Percentiles rank a stretch among this genome's conserved stretches.
phyloP scores from a whole-genome alignment of 2,888 invertebrate species.

The Eilema caniola region DNA sequence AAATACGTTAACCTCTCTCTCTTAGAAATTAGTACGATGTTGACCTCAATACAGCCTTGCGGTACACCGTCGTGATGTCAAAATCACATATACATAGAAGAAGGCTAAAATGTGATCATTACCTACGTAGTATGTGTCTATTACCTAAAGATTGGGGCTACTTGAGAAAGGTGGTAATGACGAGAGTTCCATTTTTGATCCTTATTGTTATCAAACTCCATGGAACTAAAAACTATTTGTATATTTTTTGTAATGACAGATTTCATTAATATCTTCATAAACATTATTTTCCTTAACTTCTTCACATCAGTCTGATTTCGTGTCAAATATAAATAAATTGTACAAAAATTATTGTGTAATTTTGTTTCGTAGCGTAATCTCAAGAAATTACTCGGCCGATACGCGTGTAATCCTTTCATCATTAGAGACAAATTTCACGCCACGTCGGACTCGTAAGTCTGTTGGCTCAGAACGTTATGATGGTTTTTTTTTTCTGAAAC shows the following conservation, averaged over 20 bases:
- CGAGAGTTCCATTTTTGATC: not conserved
- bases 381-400: constrained; percentile 40
- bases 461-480: constrained; percentile 18
- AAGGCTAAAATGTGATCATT: not conserved
- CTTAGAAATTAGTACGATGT: constrained; percentile 1
- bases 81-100: constrained; percentile 36
- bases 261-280: not conserved
- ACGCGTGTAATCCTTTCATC: constrained; percentile 42
- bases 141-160: not conserved
- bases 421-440: constrained; percentile 43
- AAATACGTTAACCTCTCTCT: not conserved
- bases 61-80: constrained; percentile 34
- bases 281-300: not conserved
- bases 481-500: constrained; percentile 9
- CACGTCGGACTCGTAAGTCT: constrained; percentile 28
- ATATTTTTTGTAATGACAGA: not conserved
- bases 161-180: not conserved
- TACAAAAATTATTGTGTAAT: constrained; percentile 30
- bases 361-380: constrained; percentile 36
- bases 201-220: not conserved
- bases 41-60: constrained; percentile 43
- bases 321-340: constrained; percentile 19
- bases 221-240: not conserved
- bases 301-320: constrained; percentile 2
- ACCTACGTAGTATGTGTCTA: not conserved